Percentiles rank a stretch among this genome's conserved stretches.
Conservation (phyloP, 2,888 invertebrate genomes). For the Torymus texanus region DNA sequence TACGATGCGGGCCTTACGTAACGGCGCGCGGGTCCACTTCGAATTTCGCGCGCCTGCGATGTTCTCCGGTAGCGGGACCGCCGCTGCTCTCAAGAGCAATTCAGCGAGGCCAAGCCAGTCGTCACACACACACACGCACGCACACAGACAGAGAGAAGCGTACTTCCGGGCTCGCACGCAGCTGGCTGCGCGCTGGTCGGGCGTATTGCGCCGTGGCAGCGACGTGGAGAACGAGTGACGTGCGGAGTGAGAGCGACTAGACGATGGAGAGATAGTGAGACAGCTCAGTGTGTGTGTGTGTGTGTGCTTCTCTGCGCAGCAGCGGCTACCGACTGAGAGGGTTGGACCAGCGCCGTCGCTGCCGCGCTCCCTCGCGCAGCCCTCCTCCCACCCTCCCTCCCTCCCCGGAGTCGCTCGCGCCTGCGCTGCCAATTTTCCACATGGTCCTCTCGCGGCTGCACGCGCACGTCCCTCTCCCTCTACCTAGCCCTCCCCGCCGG, state of each 20-base stretch:
- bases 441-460: slow-evolving; percentile 40
- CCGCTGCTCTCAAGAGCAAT: no score
- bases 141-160: no score
- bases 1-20: no score
- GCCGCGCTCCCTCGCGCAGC: background rate
- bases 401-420: slow-evolving; percentile 37
- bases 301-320: slow-evolving; percentile 49
- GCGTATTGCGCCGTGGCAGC: background rate
- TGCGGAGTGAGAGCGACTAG: background rate
- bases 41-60: no score
- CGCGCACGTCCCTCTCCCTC: background rate
- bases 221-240: background rate
- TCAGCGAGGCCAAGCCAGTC: no score
- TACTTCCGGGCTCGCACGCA: no score
- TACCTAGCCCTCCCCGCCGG: background rate
- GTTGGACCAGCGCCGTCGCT: slow-evolving; percentile 53
- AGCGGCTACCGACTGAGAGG: slow-evolving; percentile 55
- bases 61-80: no score
- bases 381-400: background rate
- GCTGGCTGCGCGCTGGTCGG: no score
- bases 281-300: no score
- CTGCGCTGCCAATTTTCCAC: slow-evolving; percentile 58
- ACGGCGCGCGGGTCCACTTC: no score
- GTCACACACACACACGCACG: no score
- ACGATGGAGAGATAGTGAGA: no score